Evolutionary conservation across 1,140 invertebrate genomes (phyloP), one percentile per base, ranked within the genome.

Genomic region (Neodiprion pinetum): DNA sequence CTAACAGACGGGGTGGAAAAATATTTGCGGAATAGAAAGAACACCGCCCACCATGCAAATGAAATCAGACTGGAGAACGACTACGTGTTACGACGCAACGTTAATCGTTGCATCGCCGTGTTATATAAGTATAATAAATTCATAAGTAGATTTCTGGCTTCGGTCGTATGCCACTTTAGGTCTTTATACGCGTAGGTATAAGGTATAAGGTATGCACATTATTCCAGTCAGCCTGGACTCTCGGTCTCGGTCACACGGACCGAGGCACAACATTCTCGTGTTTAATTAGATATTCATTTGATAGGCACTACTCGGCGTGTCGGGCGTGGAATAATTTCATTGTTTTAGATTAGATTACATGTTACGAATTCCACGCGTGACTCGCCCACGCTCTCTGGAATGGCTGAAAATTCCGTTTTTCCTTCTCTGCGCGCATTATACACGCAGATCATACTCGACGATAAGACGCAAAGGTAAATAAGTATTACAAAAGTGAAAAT

Each of bases 241-340:
- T 12, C 11, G 8, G 53, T 61, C 53, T 61, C 53, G 53, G n/a
- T 9, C 53, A 61, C 53, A 61, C 53, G 2, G n/a, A 3, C 53
- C 11, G 53, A 12, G n/a, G n/a, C 53, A 7, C n/a, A 61, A 61
- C 53, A 61, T 61, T 17, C 53, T 61, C 28, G 28, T 61, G 7
- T 61, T 61, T 61, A 61, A 61, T 61, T 61, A 61, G 53, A 61
- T 61, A 61, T 61, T 61, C 53, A 61, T 61, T 61, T 61, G 53
- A 61, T 61, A 61, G n/a, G 53, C 11, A 17, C 28, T 61, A 14
- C 53, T 40, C 28, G 28, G 28, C 28, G 28, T 40, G 28, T 61
- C 53, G 53, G 53, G 53, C 9, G 53, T 61, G 53, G 53, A 9
- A 61, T 61, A 61, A 61, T 61, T 61, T 17, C 53, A 61, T 61